These are phyloP conservation scores for Centropus unirufus DNA, from an alignment of 2,113 vertebrate genomes.

Conservation along the genomic window DNA sequence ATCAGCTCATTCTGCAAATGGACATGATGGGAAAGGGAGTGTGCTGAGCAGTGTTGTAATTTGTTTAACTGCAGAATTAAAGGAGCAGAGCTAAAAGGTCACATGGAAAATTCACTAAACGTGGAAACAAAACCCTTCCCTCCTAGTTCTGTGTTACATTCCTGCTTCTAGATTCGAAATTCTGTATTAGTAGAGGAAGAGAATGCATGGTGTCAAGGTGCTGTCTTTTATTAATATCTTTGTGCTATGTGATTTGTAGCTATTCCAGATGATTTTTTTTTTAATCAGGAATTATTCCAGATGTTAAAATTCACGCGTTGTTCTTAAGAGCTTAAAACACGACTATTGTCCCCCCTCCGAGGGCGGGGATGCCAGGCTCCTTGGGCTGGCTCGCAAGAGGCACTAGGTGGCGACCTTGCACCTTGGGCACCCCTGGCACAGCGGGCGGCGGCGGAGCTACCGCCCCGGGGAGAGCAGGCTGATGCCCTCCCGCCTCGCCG, in stretches of 20 bases:
- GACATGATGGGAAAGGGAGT: not conserved
- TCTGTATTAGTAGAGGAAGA: not conserved
- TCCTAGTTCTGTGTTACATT: not conserved
- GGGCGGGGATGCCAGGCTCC: accelerated
- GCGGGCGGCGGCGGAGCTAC: not conserved
- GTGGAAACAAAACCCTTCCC: not conserved
- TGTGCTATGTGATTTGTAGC: not conserved
- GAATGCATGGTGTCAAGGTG: not conserved
- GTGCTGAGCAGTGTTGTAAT: not conserved
- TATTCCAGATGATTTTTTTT: not conserved
- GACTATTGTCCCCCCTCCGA: accelerated
- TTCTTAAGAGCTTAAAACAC: not conserved
- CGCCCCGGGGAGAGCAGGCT: not conserved
- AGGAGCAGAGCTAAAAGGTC: not conserved
- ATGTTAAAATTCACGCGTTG: not conserved
- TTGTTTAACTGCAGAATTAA: not conserved
- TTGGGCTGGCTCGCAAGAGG: not conserved
- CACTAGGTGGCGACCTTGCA: conserved; percentile 52
- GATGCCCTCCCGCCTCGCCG: not conserved
- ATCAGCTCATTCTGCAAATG: not conserved
- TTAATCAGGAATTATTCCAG: not conserved
- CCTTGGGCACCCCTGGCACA: conserved; percentile 48
- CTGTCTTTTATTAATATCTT: not conserved
- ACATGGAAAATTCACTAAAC: not conserved
- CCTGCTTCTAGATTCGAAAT: not conserved